These are phyloP conservation scores for Antennarius striatus DNA, from an alignment of 2,113 vertebrate species.

Conservation along the genomic window DNA sequence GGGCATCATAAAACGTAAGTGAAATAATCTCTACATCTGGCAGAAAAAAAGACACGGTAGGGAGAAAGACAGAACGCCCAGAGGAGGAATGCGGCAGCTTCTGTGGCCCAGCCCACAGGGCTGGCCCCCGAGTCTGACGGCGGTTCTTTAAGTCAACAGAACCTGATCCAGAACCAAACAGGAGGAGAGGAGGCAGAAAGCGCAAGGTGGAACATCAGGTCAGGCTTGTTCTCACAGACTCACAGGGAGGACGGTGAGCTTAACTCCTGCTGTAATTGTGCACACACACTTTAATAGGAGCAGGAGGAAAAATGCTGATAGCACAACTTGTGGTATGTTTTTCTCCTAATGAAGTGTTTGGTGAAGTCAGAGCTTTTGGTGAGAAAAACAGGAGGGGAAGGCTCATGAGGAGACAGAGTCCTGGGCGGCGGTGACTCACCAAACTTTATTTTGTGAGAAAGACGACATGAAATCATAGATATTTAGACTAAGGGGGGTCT, in stretches of 20 bases:
- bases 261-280: slow-evolving; percentile 16
- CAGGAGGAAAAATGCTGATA: slow-evolving; percentile 42
- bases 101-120: slow-evolving; percentile 62
- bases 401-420: slow-evolving; percentile 43
- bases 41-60: slow-evolving; percentile 36
- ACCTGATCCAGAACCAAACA: slow-evolving; percentile 66
- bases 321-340: slow-evolving; percentile 44
- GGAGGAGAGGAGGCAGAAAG: slow-evolving; percentile 44
- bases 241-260: slow-evolving; percentile 38
- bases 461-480: slow-evolving; percentile 1
- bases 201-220: slow-evolving; percentile 51
- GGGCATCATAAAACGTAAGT: slow-evolving; percentile 13
- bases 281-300: slow-evolving; percentile 19
- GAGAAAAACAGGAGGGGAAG: slow-evolving; percentile 32
- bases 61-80: slow-evolving; percentile 67
- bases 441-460: slow-evolving; percentile 26
- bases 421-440: slow-evolving; percentile 36
- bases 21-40: slow-evolving; percentile 33
- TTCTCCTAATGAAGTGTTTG: slow-evolving; percentile 38
- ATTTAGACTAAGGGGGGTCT: neutral
- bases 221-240: slow-evolving; percentile 49
- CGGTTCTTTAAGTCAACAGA: slow-evolving; percentile 70
- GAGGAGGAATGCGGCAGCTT: slow-evolving; percentile 71
- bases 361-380: slow-evolving; percentile 43
- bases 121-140: slow-evolving; percentile 50